Percentiles rank a stretch among this genome's conserved stretches.
These are phyloP conservation scores for Cotesia chilonis DNA, from an alignment of 1,140 invertebrate genomes.

Conservation along the genomic window DNA sequence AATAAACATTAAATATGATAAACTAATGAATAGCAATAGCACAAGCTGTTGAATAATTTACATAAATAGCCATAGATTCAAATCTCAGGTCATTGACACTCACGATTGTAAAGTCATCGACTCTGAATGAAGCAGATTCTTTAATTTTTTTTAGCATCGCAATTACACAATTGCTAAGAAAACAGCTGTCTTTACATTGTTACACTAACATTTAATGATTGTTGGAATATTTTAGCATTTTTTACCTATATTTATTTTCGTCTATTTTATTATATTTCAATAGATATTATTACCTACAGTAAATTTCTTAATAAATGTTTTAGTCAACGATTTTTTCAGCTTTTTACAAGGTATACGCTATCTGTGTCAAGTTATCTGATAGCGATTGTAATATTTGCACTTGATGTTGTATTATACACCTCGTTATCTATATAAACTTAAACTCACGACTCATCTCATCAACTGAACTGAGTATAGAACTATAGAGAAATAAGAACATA, in stretches of 20 bases:
- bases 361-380: conserved; percentile 11
- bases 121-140: background rate
- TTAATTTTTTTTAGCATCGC: background rate
- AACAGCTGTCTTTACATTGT: background rate
- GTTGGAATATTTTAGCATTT: no score
- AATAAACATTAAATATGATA: background rate
- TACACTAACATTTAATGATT: no score
- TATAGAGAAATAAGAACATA: no score
- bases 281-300: no score
- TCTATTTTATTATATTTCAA: no score
- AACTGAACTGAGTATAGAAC: no score
- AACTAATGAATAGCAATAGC: background rate
- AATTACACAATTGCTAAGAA: background rate
- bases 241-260: no score
- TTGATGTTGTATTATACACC: background rate
- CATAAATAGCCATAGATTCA: background rate
- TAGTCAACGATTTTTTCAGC: no score
- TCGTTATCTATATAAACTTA: background rate
- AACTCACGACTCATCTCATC: no score
- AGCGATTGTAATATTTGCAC: conserved; percentile 2
- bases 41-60: background rate
- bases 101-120: conserved; percentile 6
- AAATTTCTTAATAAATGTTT: no score
- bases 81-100: conserved; percentile 8
- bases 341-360: background rate